Base-by-base conservation (phyloP, 2,888 invertebrate species). In the Mallateleia sp. region DNA sequence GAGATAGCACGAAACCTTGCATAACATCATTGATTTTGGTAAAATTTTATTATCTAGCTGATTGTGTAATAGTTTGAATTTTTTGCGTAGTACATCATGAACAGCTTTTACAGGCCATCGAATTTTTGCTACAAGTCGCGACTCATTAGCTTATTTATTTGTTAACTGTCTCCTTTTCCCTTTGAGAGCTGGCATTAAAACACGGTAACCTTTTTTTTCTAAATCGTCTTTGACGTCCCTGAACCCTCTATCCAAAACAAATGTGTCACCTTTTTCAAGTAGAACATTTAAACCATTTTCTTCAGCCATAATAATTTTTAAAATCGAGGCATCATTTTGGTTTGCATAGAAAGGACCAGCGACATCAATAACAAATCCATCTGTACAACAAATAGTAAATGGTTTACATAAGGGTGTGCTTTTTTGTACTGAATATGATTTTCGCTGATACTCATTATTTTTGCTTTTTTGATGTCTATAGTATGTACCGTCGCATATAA, bases 111-210 rank as follows among this genome's bases (percentile, higher is more conserved):
- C 87, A 22, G 32, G 62, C 84, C 81, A 89, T 47, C 87, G 83
- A 67, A 80, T 69, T 85, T 90, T 91, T 2, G 89, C 91, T 0
- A 91, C 90, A 34, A 82, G 85, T 18, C 90, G 82, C 45, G 85
- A 87, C 14, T 89, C 75, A 56, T 91, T 91, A 6, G 90, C 82
- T 74, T 91, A 89, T 58, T 69, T 66, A 5, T 87, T 85, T 58
- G 90, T 71, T 25, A 92, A 66, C 18, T 91, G 90, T 18, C 62
- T 78, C 22, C 88, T 66, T 62, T 91, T 90, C 0, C 92, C 92
- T 88, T 91, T 92, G 5, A 91, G 84, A 2, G 64, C 64, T 34
- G 52, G 67, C 69, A 69, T 69, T n/a, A 69, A 54, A 0, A 54
- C 69, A 8, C 18, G 90, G 91, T 34, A 90, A 90, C 91, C 90